Percentiles rank a stretch among this genome's conserved stretches.
Evolutionary conservation across 2,888 invertebrate genomes (phyloP).

Genomic region (Metallyticus violacea): DNA sequence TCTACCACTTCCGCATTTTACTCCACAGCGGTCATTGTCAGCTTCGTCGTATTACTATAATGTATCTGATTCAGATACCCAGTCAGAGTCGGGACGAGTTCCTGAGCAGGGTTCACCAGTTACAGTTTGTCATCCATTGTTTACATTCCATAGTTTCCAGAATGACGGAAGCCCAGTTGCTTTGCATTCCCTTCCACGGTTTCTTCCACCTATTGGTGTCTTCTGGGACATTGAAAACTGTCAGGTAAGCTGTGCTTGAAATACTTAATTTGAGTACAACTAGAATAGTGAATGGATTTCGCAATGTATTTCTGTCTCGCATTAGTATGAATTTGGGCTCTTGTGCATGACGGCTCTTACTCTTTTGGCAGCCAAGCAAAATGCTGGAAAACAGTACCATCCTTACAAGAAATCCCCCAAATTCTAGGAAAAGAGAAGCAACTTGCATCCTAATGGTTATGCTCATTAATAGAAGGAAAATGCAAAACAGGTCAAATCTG

Average conservation of each 20-base stretch:
- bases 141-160: slow-evolving; percentile 8
- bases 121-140: background rate
- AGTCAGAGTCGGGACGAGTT: slow-evolving; percentile 19
- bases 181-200: slow-evolving; percentile 12
- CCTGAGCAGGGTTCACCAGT: slow-evolving; percentile 5
- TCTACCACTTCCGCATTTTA: background rate
- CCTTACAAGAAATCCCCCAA: no score
- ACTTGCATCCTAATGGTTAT: no score
- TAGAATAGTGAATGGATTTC: no score
- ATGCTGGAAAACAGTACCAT: no score
- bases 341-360: no score
- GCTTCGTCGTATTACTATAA: background rate
- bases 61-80: slow-evolving; percentile 29
- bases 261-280: no score
- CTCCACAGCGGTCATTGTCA: background rate
- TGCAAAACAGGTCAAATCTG: no score
- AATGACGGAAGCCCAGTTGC: slow-evolving; percentile 23
- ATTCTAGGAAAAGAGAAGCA: no score
- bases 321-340: no score
- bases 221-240: slow-evolving; percentile 95
- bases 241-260: slow-evolving; percentile 51
- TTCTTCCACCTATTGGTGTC: slow-evolving; percentile 71
- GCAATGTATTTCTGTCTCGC: background rate
- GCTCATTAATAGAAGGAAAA: no score
- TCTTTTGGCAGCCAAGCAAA: no score